Evolutionary conservation across 2,888 invertebrate species (phyloP).

Genomic region (Aphodius sticticus): DNA sequence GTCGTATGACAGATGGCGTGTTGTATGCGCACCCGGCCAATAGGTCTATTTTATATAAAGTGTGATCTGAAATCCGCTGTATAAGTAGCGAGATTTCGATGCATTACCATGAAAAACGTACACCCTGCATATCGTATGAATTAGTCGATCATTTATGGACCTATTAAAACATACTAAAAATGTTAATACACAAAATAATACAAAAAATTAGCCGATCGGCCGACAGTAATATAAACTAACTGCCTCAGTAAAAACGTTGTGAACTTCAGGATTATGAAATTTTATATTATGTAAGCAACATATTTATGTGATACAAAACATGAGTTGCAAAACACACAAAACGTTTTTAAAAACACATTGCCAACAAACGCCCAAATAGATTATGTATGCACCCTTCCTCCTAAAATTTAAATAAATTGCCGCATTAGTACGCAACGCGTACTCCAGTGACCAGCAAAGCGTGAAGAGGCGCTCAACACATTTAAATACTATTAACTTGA

Average conservation of each 20-base stretch:
- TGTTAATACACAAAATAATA: no score
- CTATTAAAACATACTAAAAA: no score
- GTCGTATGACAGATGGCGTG: no score
- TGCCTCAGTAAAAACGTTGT: not conserved
- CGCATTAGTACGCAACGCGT: constrained; percentile 45
- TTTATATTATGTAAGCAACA: not conserved
- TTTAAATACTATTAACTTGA: constrained; percentile 46
- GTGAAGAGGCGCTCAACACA: constrained; percentile 53
- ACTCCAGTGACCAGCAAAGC: constrained; percentile 48
- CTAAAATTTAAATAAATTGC: constrained; percentile 54
- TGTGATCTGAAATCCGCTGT: no score
- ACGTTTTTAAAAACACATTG: not conserved
- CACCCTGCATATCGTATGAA: no score
- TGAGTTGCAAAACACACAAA: not conserved
- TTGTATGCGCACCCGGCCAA: no score
- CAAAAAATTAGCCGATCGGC: no score
- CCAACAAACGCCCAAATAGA: not conserved
- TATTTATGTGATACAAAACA: not conserved
- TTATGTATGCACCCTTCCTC: constrained; percentile 48
- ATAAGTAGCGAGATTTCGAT: no score
- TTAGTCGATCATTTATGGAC: no score
- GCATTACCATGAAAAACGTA: no score
- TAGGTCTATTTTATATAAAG: no score
- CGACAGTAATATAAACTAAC: no score
- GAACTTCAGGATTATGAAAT: not conserved